Evolutionary conservation across 2,797 vertebrate species (phyloP).

Genomic region (Trachops cirrhosus): DNA sequence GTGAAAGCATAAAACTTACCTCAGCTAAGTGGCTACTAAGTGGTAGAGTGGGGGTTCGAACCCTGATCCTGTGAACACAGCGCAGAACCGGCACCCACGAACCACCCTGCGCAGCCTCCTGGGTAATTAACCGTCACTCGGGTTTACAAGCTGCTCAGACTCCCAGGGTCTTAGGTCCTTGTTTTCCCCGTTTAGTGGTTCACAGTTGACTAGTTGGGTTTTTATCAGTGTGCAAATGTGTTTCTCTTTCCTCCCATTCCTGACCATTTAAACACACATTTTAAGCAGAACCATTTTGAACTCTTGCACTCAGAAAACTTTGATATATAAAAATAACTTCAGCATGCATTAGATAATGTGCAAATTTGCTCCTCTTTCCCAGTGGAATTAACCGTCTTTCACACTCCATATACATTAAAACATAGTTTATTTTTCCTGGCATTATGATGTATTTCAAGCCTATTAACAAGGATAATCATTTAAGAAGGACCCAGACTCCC

Average conservation of each 20-base stretch:
- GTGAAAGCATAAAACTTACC: not conserved
- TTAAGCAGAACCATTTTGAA: not conserved
- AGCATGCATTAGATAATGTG: not conserved
- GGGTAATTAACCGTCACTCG: not conserved
- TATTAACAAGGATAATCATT: not conserved
- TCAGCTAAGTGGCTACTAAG: not conserved
- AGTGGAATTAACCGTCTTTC: not conserved
- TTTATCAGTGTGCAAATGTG: not conserved
- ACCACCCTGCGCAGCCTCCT: not conserved
- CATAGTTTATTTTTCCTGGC: not conserved
- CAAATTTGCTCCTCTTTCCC: not conserved
- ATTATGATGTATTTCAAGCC: not conserved
- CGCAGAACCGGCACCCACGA: not conserved
- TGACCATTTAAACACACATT: not conserved
- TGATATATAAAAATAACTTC: not conserved
- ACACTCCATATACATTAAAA: not conserved
- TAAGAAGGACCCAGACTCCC: not conserved
- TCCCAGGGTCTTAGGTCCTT: not conserved
- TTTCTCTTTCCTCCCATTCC: not conserved
- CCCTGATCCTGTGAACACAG: accelerated
- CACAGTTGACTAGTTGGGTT: not conserved
- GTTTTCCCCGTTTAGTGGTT: not conserved
- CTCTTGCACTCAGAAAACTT: not conserved
- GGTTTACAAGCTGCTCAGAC: not conserved
- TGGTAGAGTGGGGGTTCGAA: not conserved